Evolutionary conservation across 2,113 vertebrate genomes (phyloP).

Genomic region (Serilophus lunatus): DNA sequence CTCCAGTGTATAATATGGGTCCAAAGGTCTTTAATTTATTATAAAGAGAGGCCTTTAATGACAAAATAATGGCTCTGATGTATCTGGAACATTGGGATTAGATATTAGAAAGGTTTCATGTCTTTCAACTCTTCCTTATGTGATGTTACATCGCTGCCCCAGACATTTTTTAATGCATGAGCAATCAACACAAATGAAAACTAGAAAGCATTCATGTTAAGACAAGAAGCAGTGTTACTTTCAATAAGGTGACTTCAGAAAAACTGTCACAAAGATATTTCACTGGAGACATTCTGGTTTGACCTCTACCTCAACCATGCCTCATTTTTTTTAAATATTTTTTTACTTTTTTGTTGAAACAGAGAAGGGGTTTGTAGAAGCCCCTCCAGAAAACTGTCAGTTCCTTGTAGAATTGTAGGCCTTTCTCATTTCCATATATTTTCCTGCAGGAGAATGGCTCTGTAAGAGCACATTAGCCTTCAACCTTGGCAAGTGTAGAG

Average conservation of each 20-base stretch:
- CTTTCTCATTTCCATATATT: constrained; percentile 65
- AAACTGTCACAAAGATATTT: constrained; percentile 73
- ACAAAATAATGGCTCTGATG: constrained; percentile 28
- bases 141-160: constrained; percentile 41
- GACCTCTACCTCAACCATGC: constrained; percentile 60
- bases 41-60: constrained; percentile 41
- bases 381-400: constrained; percentile 71
- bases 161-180: constrained; percentile 71
- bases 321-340: neutral
- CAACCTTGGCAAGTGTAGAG: constrained; percentile 57
- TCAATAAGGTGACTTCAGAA: constrained; percentile 71
- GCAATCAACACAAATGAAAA: constrained; percentile 67
- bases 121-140: constrained; percentile 55
- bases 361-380: constrained; percentile 36
- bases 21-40: constrained; percentile 47
- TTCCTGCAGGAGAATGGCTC: constrained; percentile 71
- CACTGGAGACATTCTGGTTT: constrained; percentile 71
- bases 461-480: constrained; percentile 64
- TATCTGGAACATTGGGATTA: constrained; percentile 21
- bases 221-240: constrained; percentile 59
- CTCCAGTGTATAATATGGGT: neutral
- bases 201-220: constrained; percentile 63
- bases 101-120: constrained; percentile 48
- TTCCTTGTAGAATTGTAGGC: constrained; percentile 47
- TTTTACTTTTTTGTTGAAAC: neutral